Evolutionary conservation across 2,113 vertebrate species (phyloP).

Genomic region (Aphyosemion australe): DNA sequence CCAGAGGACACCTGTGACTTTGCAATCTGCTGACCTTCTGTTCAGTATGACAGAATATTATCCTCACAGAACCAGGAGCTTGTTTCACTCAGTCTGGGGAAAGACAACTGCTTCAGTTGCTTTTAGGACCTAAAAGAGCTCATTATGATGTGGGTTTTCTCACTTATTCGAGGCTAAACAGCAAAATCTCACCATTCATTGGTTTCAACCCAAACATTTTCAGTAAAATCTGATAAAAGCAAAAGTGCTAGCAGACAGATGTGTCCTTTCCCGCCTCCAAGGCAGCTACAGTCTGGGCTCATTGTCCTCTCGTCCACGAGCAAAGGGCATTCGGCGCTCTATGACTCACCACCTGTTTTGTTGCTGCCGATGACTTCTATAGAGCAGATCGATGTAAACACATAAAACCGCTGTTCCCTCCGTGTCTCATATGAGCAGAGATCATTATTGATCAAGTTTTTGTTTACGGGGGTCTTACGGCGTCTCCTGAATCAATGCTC

Average conservation of each 20-base stretch:
- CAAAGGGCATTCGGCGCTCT: conserved; percentile 43
- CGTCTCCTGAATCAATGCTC: conserved; percentile 6
- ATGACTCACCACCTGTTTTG: conserved; percentile 64
- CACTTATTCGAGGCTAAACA: too few species aligned
- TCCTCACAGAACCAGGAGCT: neutral
- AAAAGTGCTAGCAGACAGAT: conserved; percentile 31
- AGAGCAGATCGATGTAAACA: conserved; percentile 28
- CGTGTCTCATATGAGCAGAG: conserved; percentile 13
- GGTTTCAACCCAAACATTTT: neutral
- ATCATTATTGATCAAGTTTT: conserved; percentile 41
- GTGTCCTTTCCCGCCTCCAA: conserved; percentile 58
- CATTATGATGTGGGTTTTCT: neutral
- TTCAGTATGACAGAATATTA: conserved; percentile 30
- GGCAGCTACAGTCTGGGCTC: conserved; percentile 49
- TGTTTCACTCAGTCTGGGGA: neutral
- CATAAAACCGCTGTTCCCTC: conserved; percentile 10
- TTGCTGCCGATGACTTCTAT: neutral
- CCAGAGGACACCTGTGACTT: conserved; percentile 59
- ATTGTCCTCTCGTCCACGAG: conserved; percentile 34
- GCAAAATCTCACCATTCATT: too few species aligned
- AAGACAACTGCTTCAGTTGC: neutral
- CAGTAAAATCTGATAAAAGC: neutral
- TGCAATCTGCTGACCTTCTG: conserved; percentile 41
- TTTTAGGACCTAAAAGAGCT: neutral
- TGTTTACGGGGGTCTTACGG: conserved; percentile 25